Evolutionary conservation across 2,888 invertebrate genomes (phyloP).

Genomic region (Odontocolon sp.): DNA sequence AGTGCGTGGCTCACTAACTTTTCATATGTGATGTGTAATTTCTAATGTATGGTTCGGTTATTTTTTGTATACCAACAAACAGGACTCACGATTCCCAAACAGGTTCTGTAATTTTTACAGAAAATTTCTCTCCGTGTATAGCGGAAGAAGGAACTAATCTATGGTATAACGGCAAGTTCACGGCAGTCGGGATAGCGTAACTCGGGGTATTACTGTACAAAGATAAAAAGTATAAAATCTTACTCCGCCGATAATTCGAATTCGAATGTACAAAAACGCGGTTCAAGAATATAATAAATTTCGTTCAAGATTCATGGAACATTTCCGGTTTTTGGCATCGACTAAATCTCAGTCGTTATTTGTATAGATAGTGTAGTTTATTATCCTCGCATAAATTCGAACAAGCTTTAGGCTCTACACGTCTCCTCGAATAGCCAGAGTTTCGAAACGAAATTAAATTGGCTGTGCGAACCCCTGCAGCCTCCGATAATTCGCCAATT

Average conservation of each 20-base stretch:
- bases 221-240: no score
- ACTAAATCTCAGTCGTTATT: slow-evolving; percentile 2
- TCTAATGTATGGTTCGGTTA: no score
- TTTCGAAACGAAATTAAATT: slow-evolving; percentile 53
- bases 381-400: slow-evolving; percentile 30
- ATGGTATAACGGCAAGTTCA: no score
- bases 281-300: background rate
- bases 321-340: background rate
- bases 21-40: background rate
- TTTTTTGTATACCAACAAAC: no score
- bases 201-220: no score
- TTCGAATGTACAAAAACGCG: background rate
- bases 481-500: slow-evolving; percentile 50
- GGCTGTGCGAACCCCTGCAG: slow-evolving; percentile 28
- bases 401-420: slow-evolving; percentile 24
- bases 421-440: slow-evolving; percentile 37
- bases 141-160: no score
- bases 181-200: no score
- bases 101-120: no score
- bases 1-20: background rate
- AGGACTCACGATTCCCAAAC: no score
- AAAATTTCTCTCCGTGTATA: no score
- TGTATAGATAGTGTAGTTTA: background rate
- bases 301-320: background rate
- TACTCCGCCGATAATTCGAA: no score